Evolutionary conservation across 2,113 vertebrate species (phyloP).

Genomic region (Herpailurus yagouaroundi): DNA sequence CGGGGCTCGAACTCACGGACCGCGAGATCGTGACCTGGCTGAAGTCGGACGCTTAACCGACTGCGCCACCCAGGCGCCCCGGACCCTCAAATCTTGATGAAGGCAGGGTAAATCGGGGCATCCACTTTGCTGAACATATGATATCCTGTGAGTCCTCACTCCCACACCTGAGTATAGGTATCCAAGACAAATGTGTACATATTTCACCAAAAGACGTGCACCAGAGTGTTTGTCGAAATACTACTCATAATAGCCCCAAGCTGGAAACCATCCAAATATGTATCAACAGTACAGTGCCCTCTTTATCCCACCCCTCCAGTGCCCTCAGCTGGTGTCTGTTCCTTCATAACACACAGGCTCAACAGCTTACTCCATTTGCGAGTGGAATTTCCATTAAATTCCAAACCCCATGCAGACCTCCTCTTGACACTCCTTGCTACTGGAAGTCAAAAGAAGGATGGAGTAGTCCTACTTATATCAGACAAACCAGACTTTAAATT

Average conservation of each 20-base stretch:
- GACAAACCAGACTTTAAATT: too few relatives aligned
- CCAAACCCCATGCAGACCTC: background rate
- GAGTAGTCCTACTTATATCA: too few relatives aligned
- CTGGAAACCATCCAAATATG: background rate
- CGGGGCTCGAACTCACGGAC: too few relatives aligned
- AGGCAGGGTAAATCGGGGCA: background rate
- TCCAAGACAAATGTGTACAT: background rate
- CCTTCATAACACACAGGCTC: background rate
- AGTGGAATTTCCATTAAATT: background rate
- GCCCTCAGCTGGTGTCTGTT: background rate
- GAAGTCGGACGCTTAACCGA: too few relatives aligned
- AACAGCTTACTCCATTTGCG: background rate
- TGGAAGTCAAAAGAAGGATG: too few relatives aligned
- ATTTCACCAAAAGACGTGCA: background rate
- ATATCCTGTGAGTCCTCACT: background rate
- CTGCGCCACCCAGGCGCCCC: too few relatives aligned
- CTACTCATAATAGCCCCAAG: background rate
- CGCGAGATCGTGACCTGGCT: too few relatives aligned
- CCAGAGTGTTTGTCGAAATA: background rate
- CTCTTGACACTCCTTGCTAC: background rate
- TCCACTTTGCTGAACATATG: background rate
- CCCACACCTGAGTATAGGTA: background rate
- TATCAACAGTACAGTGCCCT: background rate
- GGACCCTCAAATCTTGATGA: too few relatives aligned
- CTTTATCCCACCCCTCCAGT: background rate